Evolutionary conservation across 2,113 vertebrate species (phyloP).

Genomic region (Irena cyanogastra): DNA sequence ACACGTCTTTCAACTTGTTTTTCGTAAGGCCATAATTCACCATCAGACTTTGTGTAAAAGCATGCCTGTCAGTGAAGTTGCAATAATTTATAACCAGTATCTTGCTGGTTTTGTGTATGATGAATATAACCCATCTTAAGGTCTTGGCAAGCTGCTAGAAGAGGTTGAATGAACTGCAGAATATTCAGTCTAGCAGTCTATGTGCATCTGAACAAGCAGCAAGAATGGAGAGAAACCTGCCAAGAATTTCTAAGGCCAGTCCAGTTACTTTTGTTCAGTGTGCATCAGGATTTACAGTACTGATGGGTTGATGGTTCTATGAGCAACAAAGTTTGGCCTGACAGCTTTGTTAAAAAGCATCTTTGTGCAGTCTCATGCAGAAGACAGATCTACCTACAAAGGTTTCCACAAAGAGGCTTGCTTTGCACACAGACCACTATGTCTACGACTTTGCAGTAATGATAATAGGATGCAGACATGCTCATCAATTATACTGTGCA

Average conservation of each 20-base stretch:
- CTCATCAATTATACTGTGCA: not conserved
- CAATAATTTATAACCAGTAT: not conserved
- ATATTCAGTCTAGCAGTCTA: not conserved
- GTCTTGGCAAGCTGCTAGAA: not conserved
- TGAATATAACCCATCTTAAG: not conserved
- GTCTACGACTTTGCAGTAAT: not conserved
- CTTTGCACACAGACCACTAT: accelerated
- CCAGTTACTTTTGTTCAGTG: not conserved
- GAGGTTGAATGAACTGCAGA: not conserved
- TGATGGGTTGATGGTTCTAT: not conserved
- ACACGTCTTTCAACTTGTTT: not conserved
- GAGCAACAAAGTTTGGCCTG: not conserved
- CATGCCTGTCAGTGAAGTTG: not conserved
- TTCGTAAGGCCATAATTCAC: not conserved
- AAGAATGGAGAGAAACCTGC: not conserved
- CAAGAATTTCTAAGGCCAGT: not conserved
- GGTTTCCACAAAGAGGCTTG: not conserved
- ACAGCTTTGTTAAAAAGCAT: not conserved
- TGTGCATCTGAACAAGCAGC: not conserved
- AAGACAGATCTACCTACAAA: not conserved
- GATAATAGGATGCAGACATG: not conserved
- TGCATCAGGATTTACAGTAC: not conserved
- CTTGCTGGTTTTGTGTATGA: not conserved
- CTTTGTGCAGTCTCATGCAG: not conserved
- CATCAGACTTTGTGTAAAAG: not conserved